phyloP scores from a whole-genome alignment of 2,888 invertebrate genomes.

The Amphipyra berbera region DNA sequence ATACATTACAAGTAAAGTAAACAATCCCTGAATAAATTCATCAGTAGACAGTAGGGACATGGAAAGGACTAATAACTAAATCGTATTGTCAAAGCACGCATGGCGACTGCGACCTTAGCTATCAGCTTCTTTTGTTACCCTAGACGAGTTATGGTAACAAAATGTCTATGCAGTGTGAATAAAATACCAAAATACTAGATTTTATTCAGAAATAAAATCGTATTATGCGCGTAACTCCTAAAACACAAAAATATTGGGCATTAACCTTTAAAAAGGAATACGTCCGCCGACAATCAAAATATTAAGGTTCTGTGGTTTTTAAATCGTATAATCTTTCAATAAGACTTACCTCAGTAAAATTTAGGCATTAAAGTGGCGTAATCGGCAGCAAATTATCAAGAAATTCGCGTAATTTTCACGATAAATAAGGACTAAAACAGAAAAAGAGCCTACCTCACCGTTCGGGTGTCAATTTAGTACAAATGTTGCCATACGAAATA shows the following conservation, averaged over 20 bases:
- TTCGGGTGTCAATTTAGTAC: slow-evolving; percentile 85
- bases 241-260: slow-evolving; percentile 56
- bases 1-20: slow-evolving; percentile 27
- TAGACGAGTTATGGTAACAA: slow-evolving; percentile 4
- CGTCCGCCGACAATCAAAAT: slow-evolving; percentile 82
- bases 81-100: slow-evolving; percentile 81
- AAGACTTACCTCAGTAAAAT: slow-evolving; percentile 84
- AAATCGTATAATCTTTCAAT: slow-evolving; percentile 18
- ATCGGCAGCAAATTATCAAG: slow-evolving; percentile 77
- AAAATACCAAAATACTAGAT: slow-evolving; percentile 34
- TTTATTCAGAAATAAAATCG: slow-evolving; percentile 3
- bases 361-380: slow-evolving; percentile 86
- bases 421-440: slow-evolving; percentile 88
- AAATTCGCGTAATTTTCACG: slow-evolving; percentile 84
- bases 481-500: slow-evolving; percentile 69
- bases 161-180: slow-evolving; percentile 1
- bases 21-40: slow-evolving; percentile 29
- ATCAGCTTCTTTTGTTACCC: slow-evolving; percentile 51
- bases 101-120: slow-evolving; percentile 72
- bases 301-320: slow-evolving; percentile 44
- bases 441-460: slow-evolving; percentile 89
- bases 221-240: slow-evolving; percentile 10
- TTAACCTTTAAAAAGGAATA: slow-evolving; percentile 83
- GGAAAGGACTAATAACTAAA: slow-evolving; percentile 33
- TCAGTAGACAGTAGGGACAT: slow-evolving; percentile 14